Evolutionary conservation across 1,140 invertebrate genomes (phyloP), one percentile per base, ranked within the genome.

Genomic region (Dolichoris vasculosae): DNA sequence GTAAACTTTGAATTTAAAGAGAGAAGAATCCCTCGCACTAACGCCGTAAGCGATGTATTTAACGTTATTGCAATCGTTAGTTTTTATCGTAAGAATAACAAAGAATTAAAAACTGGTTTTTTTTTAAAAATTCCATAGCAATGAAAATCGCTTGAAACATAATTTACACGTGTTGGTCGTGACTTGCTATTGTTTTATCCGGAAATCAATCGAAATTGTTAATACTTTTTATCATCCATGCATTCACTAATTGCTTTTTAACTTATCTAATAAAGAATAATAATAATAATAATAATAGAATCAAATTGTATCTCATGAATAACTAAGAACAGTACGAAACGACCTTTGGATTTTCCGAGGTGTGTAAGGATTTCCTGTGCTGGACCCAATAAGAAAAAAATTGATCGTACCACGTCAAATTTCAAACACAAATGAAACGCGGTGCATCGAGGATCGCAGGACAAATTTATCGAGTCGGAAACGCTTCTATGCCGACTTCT

Each of bases 121-220:
- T 17, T n/a, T n/a, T 67, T 43, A 8, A 8, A 69, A 67, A 82
- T 73, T 76, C 9, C 30, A 82, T 35, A 20, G 67, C n/a, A 75
- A 59, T 82, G 80, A 82, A 73, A 83, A 55, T 83, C 69, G 30
- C 55, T 76, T 51, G 59, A 43, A 75, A 35, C 76, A 32, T 46
- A 71, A 23, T 40, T 2, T 30, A 79, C 76, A 78, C 63, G 40
- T 40, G 51, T 78, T 83, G 46, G 6, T 43, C 26, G 15, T 46
- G 77, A 55, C 67, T 51, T 38, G 77, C 55, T 64, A 46, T 85
- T 85, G 83, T 85, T 85, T 85, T 71, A 43, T 85, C 77, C 63
- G 83, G 77, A 63, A 63, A 85, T 80, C 35, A 69, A 85, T 81
- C 83, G 83, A 85, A 85, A 85, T 85, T 85, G 51, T 75, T 80